Percentiles rank a stretch among this genome's conserved stretches.
Evolutionary conservation across 92 coral and sea anemone species (phyloP).

Genomic region (Metridium senile): DNA sequence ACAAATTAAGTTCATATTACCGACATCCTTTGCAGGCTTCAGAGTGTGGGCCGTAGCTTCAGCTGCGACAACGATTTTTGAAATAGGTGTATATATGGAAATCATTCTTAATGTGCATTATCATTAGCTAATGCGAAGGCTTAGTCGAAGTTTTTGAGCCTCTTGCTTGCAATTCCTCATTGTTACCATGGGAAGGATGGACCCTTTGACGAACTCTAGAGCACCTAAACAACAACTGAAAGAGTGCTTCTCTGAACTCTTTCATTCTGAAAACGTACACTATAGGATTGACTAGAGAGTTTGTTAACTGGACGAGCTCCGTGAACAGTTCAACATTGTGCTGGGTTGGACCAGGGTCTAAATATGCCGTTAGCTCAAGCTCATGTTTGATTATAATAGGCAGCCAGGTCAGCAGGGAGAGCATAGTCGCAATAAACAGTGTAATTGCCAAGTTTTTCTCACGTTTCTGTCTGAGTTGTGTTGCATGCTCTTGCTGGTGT

Average conservation of each 20-base stretch:
- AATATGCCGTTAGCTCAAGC: not conserved
- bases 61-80: no score
- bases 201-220: not conserved
- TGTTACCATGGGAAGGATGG: no score
- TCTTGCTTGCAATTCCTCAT: no score
- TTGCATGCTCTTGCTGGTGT: not conserved
- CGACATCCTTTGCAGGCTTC: no score
- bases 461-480: not conserved
- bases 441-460: conserved; percentile 23
- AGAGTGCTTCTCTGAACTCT: conserved; percentile 20
- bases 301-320: conserved; percentile 11
- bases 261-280: conserved; percentile 23
- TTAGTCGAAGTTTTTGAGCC: not conserved
- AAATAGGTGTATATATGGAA: no score
- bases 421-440: conserved; percentile 6
- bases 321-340: conserved; percentile 19
- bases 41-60: no score
- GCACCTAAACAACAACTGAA: conserved; percentile 6
- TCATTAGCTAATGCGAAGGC: no score
- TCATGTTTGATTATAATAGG: conserved; percentile 16
- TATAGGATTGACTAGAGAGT: conserved; percentile 24
- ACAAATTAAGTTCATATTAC: no score
- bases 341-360: not conserved
- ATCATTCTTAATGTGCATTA: no score
- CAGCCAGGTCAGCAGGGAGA: conserved; percentile 18